Conservation (phyloP, 2,797 vertebrate genomes). For the Takifugu ocellatus region DNA sequence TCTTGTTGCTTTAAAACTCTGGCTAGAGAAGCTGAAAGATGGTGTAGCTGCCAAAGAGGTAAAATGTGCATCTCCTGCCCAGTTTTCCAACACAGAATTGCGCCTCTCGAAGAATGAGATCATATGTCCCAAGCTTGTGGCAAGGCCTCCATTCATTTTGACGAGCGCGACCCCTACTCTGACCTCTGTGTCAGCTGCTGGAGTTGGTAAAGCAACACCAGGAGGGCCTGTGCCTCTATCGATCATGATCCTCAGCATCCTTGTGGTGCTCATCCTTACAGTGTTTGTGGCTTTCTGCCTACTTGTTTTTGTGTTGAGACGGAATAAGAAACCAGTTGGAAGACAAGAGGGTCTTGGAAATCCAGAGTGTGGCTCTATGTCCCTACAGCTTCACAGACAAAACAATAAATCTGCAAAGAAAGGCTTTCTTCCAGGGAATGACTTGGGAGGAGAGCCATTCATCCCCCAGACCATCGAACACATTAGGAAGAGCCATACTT, state of each 20-base stretch:
- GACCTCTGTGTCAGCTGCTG: slow-evolving; percentile 82
- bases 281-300: slow-evolving; percentile 99
- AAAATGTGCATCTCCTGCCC: slow-evolving; percentile 91
- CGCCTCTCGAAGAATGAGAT: slow-evolving; percentile 95
- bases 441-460: slow-evolving; percentile 88
- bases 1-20: slow-evolving; percentile 94
- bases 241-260: slow-evolving; percentile 96
- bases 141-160: slow-evolving; percentile 82
- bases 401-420: slow-evolving; percentile 89
- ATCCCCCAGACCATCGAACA: slow-evolving; percentile 99
- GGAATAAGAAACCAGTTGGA: slow-evolving; percentile 90
- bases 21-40: slow-evolving; percentile 92
- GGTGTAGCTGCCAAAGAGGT: slow-evolving; percentile 93
- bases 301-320: slow-evolving; percentile 91
- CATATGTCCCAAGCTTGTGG: slow-evolving; percentile 90
- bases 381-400: slow-evolving; percentile 87
- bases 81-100: slow-evolving; percentile 94
- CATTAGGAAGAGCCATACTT: slow-evolving; percentile 95
- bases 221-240: slow-evolving; percentile 95
- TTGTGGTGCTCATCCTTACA: slow-evolving; percentile 97
- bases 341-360: slow-evolving; percentile 91
- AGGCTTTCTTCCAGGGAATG: slow-evolving; percentile 72
- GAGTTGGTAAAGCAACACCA: slow-evolving; percentile 89
- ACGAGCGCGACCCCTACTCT: slow-evolving; percentile 82
- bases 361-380: slow-evolving; percentile 91